phyloP scores from a whole-genome alignment of 2,113 vertebrate genomes.

The Epinephelus cyanopodus region DNA sequence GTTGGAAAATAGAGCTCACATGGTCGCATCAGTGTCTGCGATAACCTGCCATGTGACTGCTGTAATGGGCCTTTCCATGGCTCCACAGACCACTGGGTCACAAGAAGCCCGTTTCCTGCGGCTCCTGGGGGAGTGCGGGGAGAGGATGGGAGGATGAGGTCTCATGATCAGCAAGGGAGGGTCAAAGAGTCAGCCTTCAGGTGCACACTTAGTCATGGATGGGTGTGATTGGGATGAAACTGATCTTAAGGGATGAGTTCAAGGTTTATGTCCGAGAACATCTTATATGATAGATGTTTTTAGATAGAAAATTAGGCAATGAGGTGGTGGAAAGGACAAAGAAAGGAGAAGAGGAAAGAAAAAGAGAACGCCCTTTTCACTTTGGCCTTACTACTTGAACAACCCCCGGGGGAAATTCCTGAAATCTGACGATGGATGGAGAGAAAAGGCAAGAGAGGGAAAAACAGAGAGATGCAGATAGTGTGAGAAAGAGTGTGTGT shows the following conservation, averaged over 20 bases:
- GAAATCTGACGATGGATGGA: slow-evolving; percentile 73
- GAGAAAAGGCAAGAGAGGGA: slow-evolving; percentile 37
- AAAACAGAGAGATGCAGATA: slow-evolving; percentile 51
- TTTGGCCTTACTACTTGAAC: slow-evolving; percentile 55
- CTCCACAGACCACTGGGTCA: slow-evolving; percentile 76
- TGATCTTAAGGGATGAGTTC: background rate
- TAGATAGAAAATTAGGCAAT: background rate
- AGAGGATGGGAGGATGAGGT: slow-evolving; percentile 57
- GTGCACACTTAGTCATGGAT: slow-evolving; percentile 50
- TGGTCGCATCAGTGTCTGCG: slow-evolving; percentile 71
- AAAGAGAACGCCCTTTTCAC: slow-evolving; percentile 36
- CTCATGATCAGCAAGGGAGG: slow-evolving; percentile 61
- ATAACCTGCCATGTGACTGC: slow-evolving; percentile 85
- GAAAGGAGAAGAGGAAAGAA: slow-evolving; percentile 11
- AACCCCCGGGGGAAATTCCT: slow-evolving; percentile 75
- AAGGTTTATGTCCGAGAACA: background rate
- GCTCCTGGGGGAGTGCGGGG: slow-evolving; percentile 55
- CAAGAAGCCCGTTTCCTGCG: slow-evolving; percentile 76
- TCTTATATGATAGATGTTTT: slow-evolving; percentile 15
- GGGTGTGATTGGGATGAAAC: slow-evolving; percentile 19
- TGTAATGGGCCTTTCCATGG: slow-evolving; percentile 77
- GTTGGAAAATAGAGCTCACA: slow-evolving; percentile 84
- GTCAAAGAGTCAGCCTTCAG: slow-evolving; percentile 73
- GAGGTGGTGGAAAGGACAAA: background rate
- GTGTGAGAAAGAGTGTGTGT: slow-evolving; percentile 32